Evolutionary conservation across 2,888 invertebrate genomes (phyloP).

Genomic region (Flexamia atlantica): DNA sequence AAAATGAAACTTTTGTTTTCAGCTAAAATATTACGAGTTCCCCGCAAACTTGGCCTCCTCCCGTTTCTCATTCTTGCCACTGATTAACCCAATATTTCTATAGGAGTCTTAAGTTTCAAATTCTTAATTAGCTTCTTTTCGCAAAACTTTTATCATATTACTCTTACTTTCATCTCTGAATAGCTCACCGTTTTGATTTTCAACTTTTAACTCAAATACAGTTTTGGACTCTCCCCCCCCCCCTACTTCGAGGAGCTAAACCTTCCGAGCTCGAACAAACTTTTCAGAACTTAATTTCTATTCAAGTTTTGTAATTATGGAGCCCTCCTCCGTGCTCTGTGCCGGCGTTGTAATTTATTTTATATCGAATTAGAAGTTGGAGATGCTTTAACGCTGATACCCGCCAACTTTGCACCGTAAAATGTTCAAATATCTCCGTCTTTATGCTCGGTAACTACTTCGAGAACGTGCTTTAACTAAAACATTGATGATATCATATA

Average conservation of each 20-base stretch:
- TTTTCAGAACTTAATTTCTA: constrained; percentile 48
- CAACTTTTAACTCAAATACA: constrained; percentile 13
- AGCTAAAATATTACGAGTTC: neutral
- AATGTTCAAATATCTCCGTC: constrained; percentile 39
- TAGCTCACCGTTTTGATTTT: constrained; percentile 4
- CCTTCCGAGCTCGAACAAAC: constrained; percentile 18
- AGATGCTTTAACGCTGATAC: constrained; percentile 46
- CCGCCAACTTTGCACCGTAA: constrained; percentile 27
- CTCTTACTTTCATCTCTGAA: neutral
- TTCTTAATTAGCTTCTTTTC: constrained; percentile 31
- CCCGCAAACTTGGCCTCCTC: neutral
- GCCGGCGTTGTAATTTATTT: constrained; percentile 51
- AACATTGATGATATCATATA: neutral
- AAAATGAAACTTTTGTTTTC: too few species aligned
- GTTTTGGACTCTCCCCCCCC: neutral
- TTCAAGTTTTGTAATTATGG: constrained; percentile 54
- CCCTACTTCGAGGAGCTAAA: neutral
- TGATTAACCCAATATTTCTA: constrained; percentile 9
- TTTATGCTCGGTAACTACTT: constrained; percentile 34
- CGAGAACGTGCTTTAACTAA: constrained; percentile 10
- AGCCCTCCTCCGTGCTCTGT: constrained; percentile 8
- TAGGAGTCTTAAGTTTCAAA: neutral
- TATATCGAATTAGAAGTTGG: constrained; percentile 53
- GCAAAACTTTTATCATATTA: constrained; percentile 4
- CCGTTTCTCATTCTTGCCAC: neutral